phyloP scores from a whole-genome alignment of 2,888 invertebrate species.

The Dryocosmus kuriphilus region DNA sequence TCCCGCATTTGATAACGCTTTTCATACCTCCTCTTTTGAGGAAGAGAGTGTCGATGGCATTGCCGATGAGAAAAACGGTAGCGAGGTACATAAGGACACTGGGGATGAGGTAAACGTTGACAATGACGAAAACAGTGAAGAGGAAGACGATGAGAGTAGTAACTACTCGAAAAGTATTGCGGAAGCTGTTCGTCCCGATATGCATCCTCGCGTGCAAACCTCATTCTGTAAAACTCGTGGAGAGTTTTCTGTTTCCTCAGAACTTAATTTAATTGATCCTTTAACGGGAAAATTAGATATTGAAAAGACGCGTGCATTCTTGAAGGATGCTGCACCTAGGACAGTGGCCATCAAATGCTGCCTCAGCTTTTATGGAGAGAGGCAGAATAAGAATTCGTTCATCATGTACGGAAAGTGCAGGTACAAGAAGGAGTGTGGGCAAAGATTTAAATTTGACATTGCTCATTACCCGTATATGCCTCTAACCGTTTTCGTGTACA shows the following conservation, averaged over 20 bases:
- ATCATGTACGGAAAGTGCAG: not conserved
- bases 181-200: not conserved
- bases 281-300: not conserved
- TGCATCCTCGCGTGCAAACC: not conserved
- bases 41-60: too few relatives aligned
- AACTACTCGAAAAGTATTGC: not conserved
- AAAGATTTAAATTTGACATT: constrained; percentile 1
- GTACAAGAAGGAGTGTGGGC: not conserved
- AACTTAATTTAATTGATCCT: not conserved
- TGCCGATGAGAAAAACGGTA: too few relatives aligned
- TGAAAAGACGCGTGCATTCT: not conserved
- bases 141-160: not conserved
- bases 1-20: too few relatives aligned
- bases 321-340: not conserved
- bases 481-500: not conserved
- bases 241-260: not conserved
- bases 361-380: not conserved
- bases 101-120: too few relatives aligned
- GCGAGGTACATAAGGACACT: not conserved
- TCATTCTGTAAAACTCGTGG: not conserved
- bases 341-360: not conserved
- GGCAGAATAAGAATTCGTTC: not conserved
- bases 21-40: too few relatives aligned
- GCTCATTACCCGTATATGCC: not conserved
- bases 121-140: not conserved